Evolutionary conservation across 2,888 invertebrate genomes (phyloP).

Genomic region (Pimpla rufipes): DNA sequence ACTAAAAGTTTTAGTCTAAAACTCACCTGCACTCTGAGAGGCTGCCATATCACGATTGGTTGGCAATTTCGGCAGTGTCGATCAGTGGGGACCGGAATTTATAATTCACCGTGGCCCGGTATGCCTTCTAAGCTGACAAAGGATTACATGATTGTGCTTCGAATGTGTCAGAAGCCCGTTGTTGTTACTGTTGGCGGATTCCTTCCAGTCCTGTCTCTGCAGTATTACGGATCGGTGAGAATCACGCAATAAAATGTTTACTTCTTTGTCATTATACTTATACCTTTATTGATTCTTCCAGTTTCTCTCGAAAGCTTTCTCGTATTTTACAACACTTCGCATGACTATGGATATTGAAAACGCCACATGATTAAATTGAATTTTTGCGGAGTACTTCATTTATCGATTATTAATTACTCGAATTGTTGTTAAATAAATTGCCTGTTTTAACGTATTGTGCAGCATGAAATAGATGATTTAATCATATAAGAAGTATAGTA

Average conservation of each 20-base stretch:
- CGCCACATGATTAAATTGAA: not conserved
- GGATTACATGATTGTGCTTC: conserved; percentile 41
- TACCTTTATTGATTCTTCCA: not conserved
- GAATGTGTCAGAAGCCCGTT: conserved; percentile 33
- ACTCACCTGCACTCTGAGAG: too few relatives aligned
- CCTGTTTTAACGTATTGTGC: too few relatives aligned
- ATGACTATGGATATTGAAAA: not conserved
- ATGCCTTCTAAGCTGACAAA: conserved; percentile 30
- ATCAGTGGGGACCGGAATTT: conserved; percentile 31
- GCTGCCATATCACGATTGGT: not conserved
- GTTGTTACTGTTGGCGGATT: conserved; percentile 37
- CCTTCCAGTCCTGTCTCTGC: conserved; percentile 41
- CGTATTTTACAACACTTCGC: conserved; percentile 28
- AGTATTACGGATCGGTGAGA: conserved; percentile 54
- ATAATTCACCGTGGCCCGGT: conserved; percentile 48
- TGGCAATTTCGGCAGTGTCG: conserved; percentile 17
- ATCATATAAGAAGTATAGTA: too few relatives aligned
- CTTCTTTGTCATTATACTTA: not conserved
- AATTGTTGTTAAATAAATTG: too few relatives aligned
- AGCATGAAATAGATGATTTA: too few relatives aligned
- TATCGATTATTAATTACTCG: too few relatives aligned
- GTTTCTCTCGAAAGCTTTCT: conserved; percentile 38
- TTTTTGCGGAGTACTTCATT: not conserved
- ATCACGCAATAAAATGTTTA: not conserved
- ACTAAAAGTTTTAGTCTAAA: too few relatives aligned